Base-by-base conservation (phyloP, 2,888 invertebrate species). In the Ophonus ardosiacus region DNA sequence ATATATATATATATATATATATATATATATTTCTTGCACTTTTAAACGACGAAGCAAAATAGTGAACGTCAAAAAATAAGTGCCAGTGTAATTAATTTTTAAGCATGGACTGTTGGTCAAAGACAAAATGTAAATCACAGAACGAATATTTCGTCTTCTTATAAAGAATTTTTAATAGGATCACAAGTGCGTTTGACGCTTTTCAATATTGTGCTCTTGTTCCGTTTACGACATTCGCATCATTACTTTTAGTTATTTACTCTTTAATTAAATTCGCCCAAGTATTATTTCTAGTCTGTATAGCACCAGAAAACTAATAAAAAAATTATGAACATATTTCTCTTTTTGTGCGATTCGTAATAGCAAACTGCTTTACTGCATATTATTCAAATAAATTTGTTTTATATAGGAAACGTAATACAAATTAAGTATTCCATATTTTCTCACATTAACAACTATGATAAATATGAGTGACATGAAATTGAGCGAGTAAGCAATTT, bases 181-280 rank as follows among this genome's bases (percentile, higher is more conserved):
- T 31, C 57, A 21, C 57, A 78, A 78, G 57, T 78, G 78, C 57
- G 78, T 78, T 78, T 57, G 78, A 78, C 78, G 57, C 15, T 78
- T 78, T 56, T 24, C 56, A 57, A 57, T 78, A 78, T 57, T 78
- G 21, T 57, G 18, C 57, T 56, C 57, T 51, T 78, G 31, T 78
- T 56, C 31, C 24, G 31, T 76, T 76, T 24, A 38, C 71, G 15
- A 13, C 71, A 13, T 71, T 71, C 40, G 71, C 71, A 71, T 71
- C 71, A 71, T 71, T 71, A 71, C 71, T 2, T 43, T 71, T 15
- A 17, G 40, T 43, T 40, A 71, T 71, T 71, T 71, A 40, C 43
- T 71, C 43, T 71, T 71, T 78, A 57, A 59, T 76, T 76, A 76
- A 51, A 21, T 56, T 51, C 17, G 21, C 18, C n/a, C 8, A 57